Evolutionary conservation across 35 echinoderm and acorn worm genomes (phyloP).

Genomic region (Apostichopus parvimensis): DNA sequence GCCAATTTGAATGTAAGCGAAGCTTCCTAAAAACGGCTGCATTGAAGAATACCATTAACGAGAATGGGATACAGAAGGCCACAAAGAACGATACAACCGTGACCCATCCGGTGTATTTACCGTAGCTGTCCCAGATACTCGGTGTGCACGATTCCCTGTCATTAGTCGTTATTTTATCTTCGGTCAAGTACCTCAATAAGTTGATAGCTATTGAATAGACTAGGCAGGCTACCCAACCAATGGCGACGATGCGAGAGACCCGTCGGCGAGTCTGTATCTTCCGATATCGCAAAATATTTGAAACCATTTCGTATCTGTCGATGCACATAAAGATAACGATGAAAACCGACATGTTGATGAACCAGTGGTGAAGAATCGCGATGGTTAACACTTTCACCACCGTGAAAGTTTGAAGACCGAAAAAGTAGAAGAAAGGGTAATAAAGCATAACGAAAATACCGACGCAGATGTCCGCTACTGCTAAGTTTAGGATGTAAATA

Average conservation of each 20-base stretch:
- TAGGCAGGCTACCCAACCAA: conserved; percentile 8
- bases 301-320: conserved; percentile 31
- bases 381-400: background rate
- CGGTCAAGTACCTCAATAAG: conserved; percentile 1
- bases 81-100: background rate
- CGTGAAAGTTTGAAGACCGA: background rate
- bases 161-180: background rate
- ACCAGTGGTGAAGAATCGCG: conserved; percentile 2
- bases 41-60: conserved; percentile 39
- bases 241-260: background rate
- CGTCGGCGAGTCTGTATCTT: background rate
- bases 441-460: conserved; percentile 37
- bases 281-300: conserved; percentile 14
- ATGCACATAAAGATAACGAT: conserved; percentile 49
- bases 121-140: conserved; percentile 40
- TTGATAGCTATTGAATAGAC: conserved; percentile 22
- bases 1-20: conserved; percentile 16
- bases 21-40: conserved; percentile 23
- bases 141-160: background rate
- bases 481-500: conserved; percentile 41
- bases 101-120: conserved; percentile 13
- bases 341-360: conserved; percentile 28
- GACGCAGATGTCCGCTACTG: conserved; percentile 37
- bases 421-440: conserved; percentile 23
- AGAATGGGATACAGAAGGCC: conserved; percentile 24